A percentile compares a stretch with the other conserved stretches of the same genome.
Conservation (phyloP, 2,797 vertebrate genomes). For the Schizopygopsis malacanthus region DNA sequence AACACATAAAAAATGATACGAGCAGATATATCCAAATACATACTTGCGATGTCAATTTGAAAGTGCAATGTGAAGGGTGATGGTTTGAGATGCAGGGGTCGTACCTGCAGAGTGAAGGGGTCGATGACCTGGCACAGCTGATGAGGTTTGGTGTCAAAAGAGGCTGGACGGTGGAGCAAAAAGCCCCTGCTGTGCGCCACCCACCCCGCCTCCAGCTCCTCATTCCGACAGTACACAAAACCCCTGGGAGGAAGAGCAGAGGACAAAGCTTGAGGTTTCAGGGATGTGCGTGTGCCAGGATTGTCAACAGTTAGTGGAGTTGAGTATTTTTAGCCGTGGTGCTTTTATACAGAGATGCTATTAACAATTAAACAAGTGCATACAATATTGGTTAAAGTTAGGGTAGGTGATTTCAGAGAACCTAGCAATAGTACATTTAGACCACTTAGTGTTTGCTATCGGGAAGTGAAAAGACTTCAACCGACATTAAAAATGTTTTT, state of each 20-base stretch:
- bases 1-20: rapidly evolving
- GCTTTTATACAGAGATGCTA: background rate
- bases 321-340: background rate
- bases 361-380: background rate
- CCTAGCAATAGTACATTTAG: too few relatives aligned
- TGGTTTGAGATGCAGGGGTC: background rate
- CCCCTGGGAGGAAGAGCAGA: constrained; percentile 77
- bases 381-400: background rate
- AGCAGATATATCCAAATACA: background rate
- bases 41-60: background rate
- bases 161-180: constrained; percentile 92
- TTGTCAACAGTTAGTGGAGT: background rate
- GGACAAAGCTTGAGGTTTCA: background rate
- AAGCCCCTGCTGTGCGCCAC: constrained; percentile 86
- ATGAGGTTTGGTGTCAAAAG: constrained; percentile 96
- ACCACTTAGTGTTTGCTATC: too few relatives aligned
- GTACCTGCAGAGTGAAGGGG: constrained; percentile 96
- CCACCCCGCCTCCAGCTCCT: constrained; percentile 96
- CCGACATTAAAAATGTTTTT: background rate
- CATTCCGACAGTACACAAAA: constrained; percentile 97
- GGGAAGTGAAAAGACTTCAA: too few relatives aligned
- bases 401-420: background rate
- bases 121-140: constrained; percentile 97
- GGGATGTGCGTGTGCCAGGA: background rate
- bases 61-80: background rate